Percentiles rank a stretch among this genome's conserved stretches.
Conservation (phyloP, 1,140 invertebrate species). For the Chironomus tepperi region DNA sequence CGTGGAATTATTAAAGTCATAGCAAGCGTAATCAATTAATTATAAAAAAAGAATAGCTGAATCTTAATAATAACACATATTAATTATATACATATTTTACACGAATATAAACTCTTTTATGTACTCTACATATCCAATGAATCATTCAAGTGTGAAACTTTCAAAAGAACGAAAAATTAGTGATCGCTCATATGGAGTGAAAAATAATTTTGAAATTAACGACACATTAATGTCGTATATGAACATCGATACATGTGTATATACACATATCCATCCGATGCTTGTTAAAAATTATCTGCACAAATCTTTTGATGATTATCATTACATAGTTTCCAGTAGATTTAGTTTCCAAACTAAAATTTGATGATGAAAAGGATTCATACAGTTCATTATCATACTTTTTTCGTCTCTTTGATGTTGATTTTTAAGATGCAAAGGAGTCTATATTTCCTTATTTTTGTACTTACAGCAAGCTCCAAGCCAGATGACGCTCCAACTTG, state of each 20-base stretch:
- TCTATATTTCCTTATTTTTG: not conserved
- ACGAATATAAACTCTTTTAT: not conserved
- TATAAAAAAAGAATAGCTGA: not conserved
- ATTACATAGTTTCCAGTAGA: not conserved
- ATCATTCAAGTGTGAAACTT: not conserved
- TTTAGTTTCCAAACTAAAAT: slow-evolving; percentile 16
- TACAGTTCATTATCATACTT: not conserved
- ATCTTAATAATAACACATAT: no score
- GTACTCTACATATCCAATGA: not conserved
- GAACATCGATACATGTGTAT: not conserved
- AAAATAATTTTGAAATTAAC: slow-evolving; percentile 8
- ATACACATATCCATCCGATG: not conserved
- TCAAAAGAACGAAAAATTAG: slow-evolving; percentile 18
- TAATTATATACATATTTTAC: no score
- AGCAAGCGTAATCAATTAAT: not conserved
- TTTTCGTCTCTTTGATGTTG: not conserved
- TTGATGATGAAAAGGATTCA: not conserved
- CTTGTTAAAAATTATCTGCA: not conserved
- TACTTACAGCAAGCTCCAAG: not conserved
- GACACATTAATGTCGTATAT: slow-evolving; percentile 18
- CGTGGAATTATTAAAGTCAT: not conserved
- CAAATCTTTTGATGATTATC: slow-evolving; percentile 13
- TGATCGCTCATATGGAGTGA: slow-evolving; percentile 18
- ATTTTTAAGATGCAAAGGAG: not conserved
- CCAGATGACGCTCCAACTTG: not conserved